Evolutionary conservation across 2,113 vertebrate genomes (phyloP), one percentile per base, ranked within the genome.

Genomic region (Sciurus niger): DNA sequence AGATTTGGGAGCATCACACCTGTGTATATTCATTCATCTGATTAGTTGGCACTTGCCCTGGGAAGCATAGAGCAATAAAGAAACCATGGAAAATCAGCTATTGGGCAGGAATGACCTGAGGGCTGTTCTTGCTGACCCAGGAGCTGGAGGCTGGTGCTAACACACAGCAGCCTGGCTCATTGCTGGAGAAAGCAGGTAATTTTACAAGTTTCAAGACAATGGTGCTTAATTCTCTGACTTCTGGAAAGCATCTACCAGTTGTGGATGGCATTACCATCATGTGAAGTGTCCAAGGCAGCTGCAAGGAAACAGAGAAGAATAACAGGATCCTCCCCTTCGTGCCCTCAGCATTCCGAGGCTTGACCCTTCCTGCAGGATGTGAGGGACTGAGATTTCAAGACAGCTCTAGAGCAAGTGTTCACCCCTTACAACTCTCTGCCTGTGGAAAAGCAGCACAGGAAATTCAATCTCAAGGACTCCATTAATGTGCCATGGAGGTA

Each of bases 21-120:
- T 28, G 25, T 18, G 2, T 1, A 11, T 1, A 5, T 74, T 40
- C 4, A n/a, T 65, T 17, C 18, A 2, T 30, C 72, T 17, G 37
- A 2, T 20, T 46, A 6, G 7, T 8, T 24, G 9, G 37, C 1
- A 37, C 37, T 93, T 55, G 48, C 6, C 2, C 46, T 28, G 37
- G 48, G 30, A 22, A 37, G 3, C 22, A 37, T 22, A 37, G n/a
- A 22, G 5, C 11, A 55, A 28, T 30, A 10, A 55, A 37, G 24
- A 68, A 2, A 5, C 7, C 40, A 40, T 40, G 40, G 40, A 43
- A 34, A 43, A 6, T 20, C 46, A 48, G 4, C 3, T 0, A 0
- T 8, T 37, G 1, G n/a, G 2, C 2, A 12, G 17, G 13, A 55
- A 5, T 25, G 17, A 0, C 5, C 8, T 16, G 10, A 25, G 32